Base-by-base conservation (phyloP, 1,140 invertebrate species). In the silkworm (Bombyx mori) region DNA sequence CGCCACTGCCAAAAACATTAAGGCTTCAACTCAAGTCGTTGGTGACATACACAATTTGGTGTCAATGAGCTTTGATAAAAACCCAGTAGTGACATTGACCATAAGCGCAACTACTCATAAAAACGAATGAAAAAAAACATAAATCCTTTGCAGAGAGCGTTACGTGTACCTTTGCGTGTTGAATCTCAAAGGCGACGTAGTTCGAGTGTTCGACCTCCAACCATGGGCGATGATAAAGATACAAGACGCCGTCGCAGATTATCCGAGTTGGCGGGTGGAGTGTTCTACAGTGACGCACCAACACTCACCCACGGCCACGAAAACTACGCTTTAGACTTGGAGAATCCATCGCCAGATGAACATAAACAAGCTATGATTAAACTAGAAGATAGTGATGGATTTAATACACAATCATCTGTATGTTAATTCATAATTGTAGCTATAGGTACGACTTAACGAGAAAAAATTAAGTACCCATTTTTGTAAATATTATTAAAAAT, bases 201-300 rank as follows among this genome's bases (percentile, higher is more conserved):
- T 59, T 86, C 83, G 3, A 85, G 82, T 50, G 76, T 85, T 35
- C 75, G 83, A 9, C 82, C 82, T n/a, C 83, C 83, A 44, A 74
- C 73, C 56, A 54, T 81, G 43, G 60, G 69, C 8, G 77, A 86
- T 65, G 77, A 85, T 58, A 86, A 85, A 63, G 83, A 86, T 66
- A 79, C 78, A 42, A 67, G 82, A 9, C 71, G 84, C 6, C 70
- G 82, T 1, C 75, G 84, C 2, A 73, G 81, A 1, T 68, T 87
- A 6, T 87, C 84, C 7, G 84, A 87, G 57, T 57, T 87, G 52
- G 84, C 84, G 0, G 82, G 84, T 12, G 84, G 84, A 7, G 79
- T 85, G 35, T 87, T 87, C 69, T 85, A 87, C 71, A 86, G 83
- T 61, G 83, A 86, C 52, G 69, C 68, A 4, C 61, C 73, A 1